Conservation (phyloP, 53 echinoderm and acorn worm genomes). For the Arbacia lixula region DNA sequence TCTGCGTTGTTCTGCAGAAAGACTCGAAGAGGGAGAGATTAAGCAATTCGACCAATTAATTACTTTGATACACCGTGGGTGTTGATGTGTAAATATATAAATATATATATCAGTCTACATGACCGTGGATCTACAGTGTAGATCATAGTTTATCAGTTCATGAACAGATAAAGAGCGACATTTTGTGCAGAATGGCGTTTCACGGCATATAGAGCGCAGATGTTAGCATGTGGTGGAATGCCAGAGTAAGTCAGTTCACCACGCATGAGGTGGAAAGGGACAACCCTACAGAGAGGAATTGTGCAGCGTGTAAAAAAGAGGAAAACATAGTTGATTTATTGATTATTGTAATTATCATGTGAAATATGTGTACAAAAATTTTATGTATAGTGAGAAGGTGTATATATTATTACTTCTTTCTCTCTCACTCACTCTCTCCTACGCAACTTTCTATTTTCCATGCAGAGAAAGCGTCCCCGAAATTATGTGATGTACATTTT, state of each 20-base stretch:
- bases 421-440: conserved; percentile 39
- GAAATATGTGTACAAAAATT: conserved; percentile 50
- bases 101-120: conserved; percentile 46
- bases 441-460: conserved; percentile 52
- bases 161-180: no score
- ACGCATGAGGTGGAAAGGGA: no score
- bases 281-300: neutral
- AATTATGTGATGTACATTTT: conserved; percentile 53
- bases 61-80: neutral
- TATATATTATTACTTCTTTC: conserved; percentile 49
- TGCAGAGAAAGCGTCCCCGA: conserved; percentile 34
- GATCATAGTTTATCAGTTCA: no score
- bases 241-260: no score
- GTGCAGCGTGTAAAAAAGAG: conserved; percentile 16
- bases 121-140: conserved; percentile 6
- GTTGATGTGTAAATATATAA: conserved; percentile 40
- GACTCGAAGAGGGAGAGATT: conserved; percentile 9
- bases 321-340: conserved; percentile 56
- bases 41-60: conserved; percentile 22
- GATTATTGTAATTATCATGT: conserved; percentile 60
- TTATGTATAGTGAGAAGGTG: conserved; percentile 50
- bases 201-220: no score
- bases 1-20: neutral
- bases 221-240: no score
- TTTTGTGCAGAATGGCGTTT: no score